Percentiles rank a stretch among this genome's conserved stretches.
Conservation (phyloP, 1,140 invertebrate genomes). For the Triops cancriformis region DNA sequence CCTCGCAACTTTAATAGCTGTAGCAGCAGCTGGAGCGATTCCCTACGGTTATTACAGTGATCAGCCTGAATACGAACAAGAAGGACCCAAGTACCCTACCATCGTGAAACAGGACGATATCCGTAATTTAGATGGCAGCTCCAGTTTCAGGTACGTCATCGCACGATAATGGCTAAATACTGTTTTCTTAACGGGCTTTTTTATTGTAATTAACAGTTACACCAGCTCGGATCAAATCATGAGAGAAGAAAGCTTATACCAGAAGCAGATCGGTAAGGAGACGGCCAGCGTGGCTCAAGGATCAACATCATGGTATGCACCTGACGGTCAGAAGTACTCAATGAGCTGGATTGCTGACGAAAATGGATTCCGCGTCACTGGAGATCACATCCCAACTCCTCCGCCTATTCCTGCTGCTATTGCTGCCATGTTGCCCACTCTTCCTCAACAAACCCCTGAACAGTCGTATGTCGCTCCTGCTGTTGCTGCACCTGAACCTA, state of each 20-base stretch:
- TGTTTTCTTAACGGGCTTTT: neutral
- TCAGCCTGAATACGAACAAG: too few species aligned
- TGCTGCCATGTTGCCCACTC: constrained; percentile 19
- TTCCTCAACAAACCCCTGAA: constrained; percentile 3
- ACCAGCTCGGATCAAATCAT: constrained; percentile 59
- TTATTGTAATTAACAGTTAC: neutral
- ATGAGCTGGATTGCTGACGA: constrained; percentile 33
- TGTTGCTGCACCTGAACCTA: neutral
- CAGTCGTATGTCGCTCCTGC: neutral
- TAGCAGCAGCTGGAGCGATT: neutral
- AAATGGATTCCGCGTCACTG: constrained; percentile 33
- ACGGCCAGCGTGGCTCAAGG: constrained; percentile 35
- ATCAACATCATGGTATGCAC: constrained; percentile 28
- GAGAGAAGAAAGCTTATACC: constrained; percentile 62
- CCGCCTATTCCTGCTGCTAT: constrained; percentile 29
- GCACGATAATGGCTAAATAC: too few species aligned
- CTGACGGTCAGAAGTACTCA: constrained; percentile 31
- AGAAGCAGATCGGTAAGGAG: constrained; percentile 45
- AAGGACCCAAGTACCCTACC: neutral
- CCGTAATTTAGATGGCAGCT: constrained; percentile 13
- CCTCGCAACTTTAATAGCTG: neutral
- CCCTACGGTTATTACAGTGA: neutral
- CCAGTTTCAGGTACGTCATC: constrained; percentile 8
- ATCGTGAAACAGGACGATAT: neutral
- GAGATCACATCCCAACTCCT: constrained; percentile 32